These are phyloP conservation scores for Brachyrhaphis roseni DNA, from an alignment of 2,797 vertebrate genomes.

Conservation along the genomic window DNA sequence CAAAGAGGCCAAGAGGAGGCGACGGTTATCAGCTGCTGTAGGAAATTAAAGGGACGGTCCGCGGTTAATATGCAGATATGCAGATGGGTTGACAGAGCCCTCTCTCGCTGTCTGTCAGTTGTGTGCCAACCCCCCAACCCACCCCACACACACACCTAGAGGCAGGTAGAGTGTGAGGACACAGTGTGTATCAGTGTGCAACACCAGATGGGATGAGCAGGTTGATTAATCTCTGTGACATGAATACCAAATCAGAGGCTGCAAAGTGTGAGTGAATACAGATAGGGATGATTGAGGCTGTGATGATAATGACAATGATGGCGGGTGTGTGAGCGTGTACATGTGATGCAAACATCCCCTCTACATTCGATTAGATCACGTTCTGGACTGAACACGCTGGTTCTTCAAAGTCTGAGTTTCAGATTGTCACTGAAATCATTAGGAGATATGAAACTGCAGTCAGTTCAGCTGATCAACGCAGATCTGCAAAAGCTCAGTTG, in stretches of 20 bases:
- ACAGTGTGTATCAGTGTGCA: slow-evolving; percentile 30
- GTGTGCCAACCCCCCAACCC: slow-evolving; percentile 1
- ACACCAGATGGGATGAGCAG: slow-evolving; percentile 28
- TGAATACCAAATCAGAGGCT: slow-evolving; percentile 51
- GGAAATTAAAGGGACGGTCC: slow-evolving; percentile 75
- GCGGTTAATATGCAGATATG: slow-evolving; percentile 71
- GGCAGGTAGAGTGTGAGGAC: slow-evolving; percentile 18
- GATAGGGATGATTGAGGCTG: slow-evolving; percentile 12
- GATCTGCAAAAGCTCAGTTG: neutral
- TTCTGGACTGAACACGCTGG: neutral
- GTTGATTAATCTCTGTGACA: slow-evolving; percentile 57
- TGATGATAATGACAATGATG: slow-evolving; percentile 11
- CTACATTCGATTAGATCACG: slow-evolving; percentile 5
- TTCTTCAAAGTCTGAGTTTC: neutral
- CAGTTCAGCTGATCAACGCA: neutral
- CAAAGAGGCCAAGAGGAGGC: slow-evolving; percentile 42
- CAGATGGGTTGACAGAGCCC: slow-evolving; percentile 57
- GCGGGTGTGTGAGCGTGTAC: slow-evolving; percentile 6
- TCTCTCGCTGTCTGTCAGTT: slow-evolving; percentile 35
- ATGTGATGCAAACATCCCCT: slow-evolving; percentile 20
- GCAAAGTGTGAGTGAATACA: slow-evolving; percentile 13
- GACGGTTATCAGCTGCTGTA: slow-evolving; percentile 65
- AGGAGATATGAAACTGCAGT: neutral
- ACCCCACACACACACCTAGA: slow-evolving; percentile 11
- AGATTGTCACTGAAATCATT: neutral